phyloP scores from a whole-genome alignment of 2,797 vertebrate species.

The Lepilemur ruficaudatus region DNA sequence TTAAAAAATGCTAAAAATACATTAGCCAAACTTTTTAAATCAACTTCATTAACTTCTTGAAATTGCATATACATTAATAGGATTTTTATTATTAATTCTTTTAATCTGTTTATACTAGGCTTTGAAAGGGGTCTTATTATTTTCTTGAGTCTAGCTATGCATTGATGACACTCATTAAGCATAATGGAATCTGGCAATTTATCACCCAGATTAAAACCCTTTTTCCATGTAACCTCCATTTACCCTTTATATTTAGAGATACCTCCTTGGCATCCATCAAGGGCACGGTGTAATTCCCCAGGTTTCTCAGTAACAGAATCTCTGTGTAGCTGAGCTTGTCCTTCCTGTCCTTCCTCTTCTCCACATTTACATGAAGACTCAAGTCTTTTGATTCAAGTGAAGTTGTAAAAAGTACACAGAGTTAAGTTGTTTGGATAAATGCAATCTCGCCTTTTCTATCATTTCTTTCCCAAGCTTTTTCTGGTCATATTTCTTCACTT shows the following conservation, averaged over 20 bases:
- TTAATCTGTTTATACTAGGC: constrained; percentile 75
- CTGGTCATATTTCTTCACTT: constrained; percentile 74
- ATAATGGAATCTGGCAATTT: constrained; percentile 83
- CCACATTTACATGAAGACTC: constrained; percentile 12
- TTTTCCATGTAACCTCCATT: constrained; percentile 81
- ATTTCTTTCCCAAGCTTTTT: constrained; percentile 63
- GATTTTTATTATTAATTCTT: constrained; percentile 80
- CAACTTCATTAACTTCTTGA: constrained; percentile 81
- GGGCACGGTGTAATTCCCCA: constrained; percentile 37
- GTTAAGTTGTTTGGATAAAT: constrained; percentile 50
- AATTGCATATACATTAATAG: constrained; percentile 68
- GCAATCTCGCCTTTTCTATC: constrained; percentile 54
- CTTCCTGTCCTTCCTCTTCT: constrained; percentile 29
- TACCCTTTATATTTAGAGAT: constrained; percentile 79
- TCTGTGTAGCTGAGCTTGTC: neutral
- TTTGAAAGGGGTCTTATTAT: constrained; percentile 72
- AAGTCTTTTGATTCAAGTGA: constrained; percentile 45
- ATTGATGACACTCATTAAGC: constrained; percentile 84
- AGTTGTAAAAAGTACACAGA: constrained; percentile 65
- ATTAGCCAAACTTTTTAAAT: constrained; percentile 79
- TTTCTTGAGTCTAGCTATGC: constrained; percentile 73
- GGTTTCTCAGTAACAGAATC: constrained; percentile 66
- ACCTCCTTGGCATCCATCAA: constrained; percentile 72
- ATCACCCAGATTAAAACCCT: constrained; percentile 82
- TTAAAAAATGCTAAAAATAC: constrained; percentile 69